phyloP scores from a whole-genome alignment of 2,797 vertebrate genomes.

The Danio aesculapii region DNA sequence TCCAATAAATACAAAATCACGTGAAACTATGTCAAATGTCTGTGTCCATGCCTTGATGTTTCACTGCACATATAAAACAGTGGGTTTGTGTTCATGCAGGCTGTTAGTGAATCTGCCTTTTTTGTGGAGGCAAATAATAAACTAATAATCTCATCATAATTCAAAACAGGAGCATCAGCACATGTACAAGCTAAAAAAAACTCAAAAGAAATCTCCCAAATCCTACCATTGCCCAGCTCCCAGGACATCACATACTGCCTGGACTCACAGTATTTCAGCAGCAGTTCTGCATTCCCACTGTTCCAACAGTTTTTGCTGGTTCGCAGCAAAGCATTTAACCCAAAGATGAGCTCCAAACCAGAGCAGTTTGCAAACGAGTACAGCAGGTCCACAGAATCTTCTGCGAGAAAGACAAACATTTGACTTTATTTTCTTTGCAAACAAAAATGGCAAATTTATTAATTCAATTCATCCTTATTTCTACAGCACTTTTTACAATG shows the following conservation, averaged over 20 bases:
- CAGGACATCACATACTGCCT: constrained; percentile 85
- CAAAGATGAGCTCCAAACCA: constrained; percentile 90
- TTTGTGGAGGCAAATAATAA: not conserved
- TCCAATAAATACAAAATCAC: no score
- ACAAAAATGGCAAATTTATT: no score
- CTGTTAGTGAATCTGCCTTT: not conserved
- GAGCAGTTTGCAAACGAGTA: constrained; percentile 87
- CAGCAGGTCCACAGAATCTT: constrained; percentile 85
- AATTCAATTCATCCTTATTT: no score
- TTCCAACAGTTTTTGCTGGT: constrained; percentile 83
- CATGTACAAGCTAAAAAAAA: not conserved
- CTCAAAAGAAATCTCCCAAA: not conserved
- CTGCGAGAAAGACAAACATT: constrained; percentile 68
- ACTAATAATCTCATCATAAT: not conserved
- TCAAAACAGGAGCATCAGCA: not conserved
- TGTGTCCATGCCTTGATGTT: no score
- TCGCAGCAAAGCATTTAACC: constrained; percentile 90
- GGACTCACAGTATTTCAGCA: constrained; percentile 87
- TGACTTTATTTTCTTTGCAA: no score
- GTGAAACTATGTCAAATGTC: no score
- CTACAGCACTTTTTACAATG: no score
- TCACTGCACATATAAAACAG: no score
- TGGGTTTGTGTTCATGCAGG: no score
- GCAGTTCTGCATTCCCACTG: constrained; percentile 82
- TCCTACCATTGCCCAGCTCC: constrained; percentile 94